These are phyloP conservation scores for Crotalus viridis DNA, from an alignment of 2,113 vertebrate species.

Conservation along the genomic window DNA sequence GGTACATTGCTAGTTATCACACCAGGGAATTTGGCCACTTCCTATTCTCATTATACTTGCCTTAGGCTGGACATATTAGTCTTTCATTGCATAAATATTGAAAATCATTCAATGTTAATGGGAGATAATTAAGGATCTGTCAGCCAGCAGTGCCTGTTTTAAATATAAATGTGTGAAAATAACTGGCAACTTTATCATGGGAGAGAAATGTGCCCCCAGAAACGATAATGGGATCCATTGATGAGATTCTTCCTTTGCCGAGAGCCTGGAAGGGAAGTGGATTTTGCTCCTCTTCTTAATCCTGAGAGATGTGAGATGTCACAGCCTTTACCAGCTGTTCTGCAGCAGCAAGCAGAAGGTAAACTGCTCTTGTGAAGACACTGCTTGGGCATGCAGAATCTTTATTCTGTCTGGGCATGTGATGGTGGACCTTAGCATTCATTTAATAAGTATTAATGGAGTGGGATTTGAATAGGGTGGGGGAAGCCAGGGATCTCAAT, in stretches of 20 bases:
- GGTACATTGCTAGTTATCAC: neutral
- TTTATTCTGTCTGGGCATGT: neutral
- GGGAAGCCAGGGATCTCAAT: neutral
- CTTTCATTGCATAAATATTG: conserved; percentile 34
- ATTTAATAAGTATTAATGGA: neutral
- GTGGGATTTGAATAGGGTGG: neutral
- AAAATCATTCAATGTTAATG: conserved; percentile 22
- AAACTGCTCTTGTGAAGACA: neutral
- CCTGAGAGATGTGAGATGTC: neutral
- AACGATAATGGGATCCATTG: conserved; percentile 3
- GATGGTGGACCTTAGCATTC: neutral
- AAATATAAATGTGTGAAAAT: conserved; percentile 17
- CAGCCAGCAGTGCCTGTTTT: conserved; percentile 10
- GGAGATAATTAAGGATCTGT: conserved; percentile 20
- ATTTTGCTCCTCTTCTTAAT: neutral
- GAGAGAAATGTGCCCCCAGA: neutral
- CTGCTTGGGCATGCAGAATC: neutral
- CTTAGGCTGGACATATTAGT: conserved; percentile 19
- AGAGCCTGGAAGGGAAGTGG: neutral
- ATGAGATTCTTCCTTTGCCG: neutral
- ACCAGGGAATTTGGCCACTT: conserved; percentile 3
- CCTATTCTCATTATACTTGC: neutral
- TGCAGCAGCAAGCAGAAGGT: neutral
- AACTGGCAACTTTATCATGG: conserved; percentile 13
- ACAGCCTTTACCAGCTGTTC: neutral